Conservation (phyloP, 1,140 invertebrate species). For the Monomorium pharaonis region DNA sequence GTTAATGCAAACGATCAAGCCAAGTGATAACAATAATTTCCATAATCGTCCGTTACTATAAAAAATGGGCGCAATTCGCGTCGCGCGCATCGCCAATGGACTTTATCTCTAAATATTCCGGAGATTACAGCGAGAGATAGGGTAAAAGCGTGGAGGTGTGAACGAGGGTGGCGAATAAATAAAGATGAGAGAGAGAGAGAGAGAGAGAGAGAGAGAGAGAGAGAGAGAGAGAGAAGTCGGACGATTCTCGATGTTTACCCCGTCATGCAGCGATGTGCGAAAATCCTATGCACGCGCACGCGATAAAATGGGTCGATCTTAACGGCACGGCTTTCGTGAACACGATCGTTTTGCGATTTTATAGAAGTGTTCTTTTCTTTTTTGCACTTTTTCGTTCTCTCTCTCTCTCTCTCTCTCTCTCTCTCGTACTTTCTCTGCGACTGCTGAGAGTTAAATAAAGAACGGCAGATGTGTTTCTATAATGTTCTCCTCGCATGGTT, state of each 20-base stretch:
- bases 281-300: conserved; percentile 27
- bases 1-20: not conserved
- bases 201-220: not conserved
- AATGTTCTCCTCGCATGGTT: conserved; percentile 34
- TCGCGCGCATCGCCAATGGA: not conserved
- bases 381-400: not conserved
- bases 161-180: conserved; percentile 31
- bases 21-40: conserved; percentile 22
- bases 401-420: not conserved
- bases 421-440: not conserved
- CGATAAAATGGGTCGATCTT: conserved; percentile 38
- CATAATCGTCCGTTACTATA: not conserved
- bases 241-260: not conserved
- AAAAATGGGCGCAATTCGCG: conserved; percentile 10
- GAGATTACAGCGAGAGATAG: conserved; percentile 16
- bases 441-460: conserved; percentile 20
- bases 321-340: conserved; percentile 20
- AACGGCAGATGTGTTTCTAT: conserved; percentile 20
- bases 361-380: not conserved
- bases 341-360: conserved; percentile 29
- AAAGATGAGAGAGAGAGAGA: not conserved
- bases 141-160: not conserved
- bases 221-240: not conserved
- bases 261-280: conserved; percentile 27
- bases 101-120: conserved; percentile 30